A percentile compares a stretch with the other conserved stretches of the same genome.
phyloP scores from a whole-genome alignment of 2,888 invertebrate species.

The Eurytoma californica region DNA sequence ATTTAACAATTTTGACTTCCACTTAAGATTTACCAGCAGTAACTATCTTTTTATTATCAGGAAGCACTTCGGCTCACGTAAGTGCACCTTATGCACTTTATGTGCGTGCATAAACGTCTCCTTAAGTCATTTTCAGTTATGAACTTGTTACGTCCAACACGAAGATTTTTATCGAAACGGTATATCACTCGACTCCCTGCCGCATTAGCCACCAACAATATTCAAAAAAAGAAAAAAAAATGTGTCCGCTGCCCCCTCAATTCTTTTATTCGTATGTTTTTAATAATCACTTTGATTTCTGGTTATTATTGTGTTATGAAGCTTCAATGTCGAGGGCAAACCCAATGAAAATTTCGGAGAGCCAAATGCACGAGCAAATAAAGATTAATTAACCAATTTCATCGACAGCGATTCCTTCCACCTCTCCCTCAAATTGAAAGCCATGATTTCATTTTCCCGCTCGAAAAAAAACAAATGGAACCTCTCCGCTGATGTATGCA shows the following conservation, averaged over 20 bases:
- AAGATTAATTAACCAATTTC: no score
- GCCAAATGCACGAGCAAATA: no score
- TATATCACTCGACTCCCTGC: conserved; percentile 27
- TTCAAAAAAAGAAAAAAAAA: neutral
- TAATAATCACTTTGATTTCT: no score
- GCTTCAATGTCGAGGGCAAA: no score
- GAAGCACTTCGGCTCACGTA: conserved; percentile 39
- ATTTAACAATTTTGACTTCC: conserved; percentile 18
- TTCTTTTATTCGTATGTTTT: neutral
- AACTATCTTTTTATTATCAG: conserved; percentile 38
- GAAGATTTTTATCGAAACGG: conserved; percentile 38
- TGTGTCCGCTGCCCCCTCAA: neutral
- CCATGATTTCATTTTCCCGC: no score
- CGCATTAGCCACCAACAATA: neutral
- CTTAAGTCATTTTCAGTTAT: conserved; percentile 45
- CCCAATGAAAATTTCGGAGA: no score
- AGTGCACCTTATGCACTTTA: conserved; percentile 37
- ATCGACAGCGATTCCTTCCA: no score
- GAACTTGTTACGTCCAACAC: conserved; percentile 48
- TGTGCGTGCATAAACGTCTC: conserved; percentile 45
- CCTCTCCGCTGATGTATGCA: no score
- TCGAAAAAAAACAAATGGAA: no score
- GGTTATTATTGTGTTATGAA: no score
- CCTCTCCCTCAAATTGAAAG: no score
- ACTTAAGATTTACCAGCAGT: conserved; percentile 24